Conservation (phyloP, 2,888 invertebrate genomes). For the Torymus tubicola region DNA sequence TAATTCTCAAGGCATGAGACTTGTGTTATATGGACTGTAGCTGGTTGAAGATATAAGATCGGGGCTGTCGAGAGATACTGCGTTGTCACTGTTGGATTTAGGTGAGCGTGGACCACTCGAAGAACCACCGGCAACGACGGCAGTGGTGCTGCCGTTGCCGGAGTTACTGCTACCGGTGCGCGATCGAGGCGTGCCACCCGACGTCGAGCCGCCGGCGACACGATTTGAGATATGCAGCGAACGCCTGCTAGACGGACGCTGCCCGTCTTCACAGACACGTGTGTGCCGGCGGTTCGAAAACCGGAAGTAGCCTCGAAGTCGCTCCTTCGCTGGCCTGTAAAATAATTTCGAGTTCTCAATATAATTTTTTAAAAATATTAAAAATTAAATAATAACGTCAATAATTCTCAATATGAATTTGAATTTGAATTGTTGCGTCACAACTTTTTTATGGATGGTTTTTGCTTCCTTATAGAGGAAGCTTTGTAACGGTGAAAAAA, state of each 20-base stretch:
- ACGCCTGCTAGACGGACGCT: neutral
- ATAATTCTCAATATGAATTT: no score
- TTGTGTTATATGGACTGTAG: slow-evolving; percentile 22
- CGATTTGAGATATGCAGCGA: slow-evolving; percentile 46
- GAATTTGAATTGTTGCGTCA: no score
- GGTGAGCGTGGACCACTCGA: slow-evolving; percentile 12
- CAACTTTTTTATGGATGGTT: no score
- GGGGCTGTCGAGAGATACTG: neutral
- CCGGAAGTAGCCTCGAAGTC: slow-evolving; percentile 80
- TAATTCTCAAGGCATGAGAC: neutral
- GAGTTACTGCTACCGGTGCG: slow-evolving; percentile 65
- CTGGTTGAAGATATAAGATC: neutral
- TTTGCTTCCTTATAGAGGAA: no score
- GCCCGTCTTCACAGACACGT: slow-evolving; percentile 67
- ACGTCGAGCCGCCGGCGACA: neutral
- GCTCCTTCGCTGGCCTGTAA: slow-evolving; percentile 79
- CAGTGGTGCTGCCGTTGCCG: slow-evolving; percentile 59
- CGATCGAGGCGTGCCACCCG: slow-evolving; percentile 49
- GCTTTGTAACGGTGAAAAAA: no score
- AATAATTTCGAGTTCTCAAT: slow-evolving; percentile 44
- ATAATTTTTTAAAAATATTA: no score
- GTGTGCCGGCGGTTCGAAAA: slow-evolving; percentile 74
- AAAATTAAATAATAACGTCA: no score
- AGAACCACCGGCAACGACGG: neutral
- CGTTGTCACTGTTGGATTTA: neutral